A percentile compares a stretch with the other conserved stretches of the same genome.
Conservation (phyloP, 2,888 invertebrate species). For the Sphaerophoria taeniata region DNA sequence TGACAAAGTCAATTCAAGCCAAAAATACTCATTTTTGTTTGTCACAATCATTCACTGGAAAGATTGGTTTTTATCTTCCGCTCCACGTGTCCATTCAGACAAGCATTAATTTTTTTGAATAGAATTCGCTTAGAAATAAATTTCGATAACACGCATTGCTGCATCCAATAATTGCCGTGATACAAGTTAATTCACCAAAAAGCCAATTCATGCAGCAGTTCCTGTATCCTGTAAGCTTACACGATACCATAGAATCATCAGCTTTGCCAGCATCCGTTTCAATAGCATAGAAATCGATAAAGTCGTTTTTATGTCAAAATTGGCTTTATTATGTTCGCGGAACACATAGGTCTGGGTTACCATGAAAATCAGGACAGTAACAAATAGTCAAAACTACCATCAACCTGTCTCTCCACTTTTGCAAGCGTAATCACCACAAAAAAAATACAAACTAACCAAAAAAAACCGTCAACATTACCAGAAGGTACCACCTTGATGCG, state of each 20-base stretch:
- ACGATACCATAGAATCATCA: not conserved
- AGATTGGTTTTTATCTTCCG: not conserved
- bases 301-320: too few relatives aligned
- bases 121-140: slow-evolving; percentile 16
- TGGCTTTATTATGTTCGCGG: too few relatives aligned
- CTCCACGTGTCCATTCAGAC: slow-evolving; percentile 33
- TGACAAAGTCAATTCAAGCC: too few relatives aligned
- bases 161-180: slow-evolving; percentile 42
- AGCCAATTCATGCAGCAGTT: slow-evolving; percentile 14
- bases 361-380: too few relatives aligned
- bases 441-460: slow-evolving; percentile 2
- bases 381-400: not conserved
- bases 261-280: slow-evolving; percentile 28
- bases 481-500: not conserved
- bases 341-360: too few relatives aligned
- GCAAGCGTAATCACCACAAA: not conserved
- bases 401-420: not conserved
- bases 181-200: slow-evolving; percentile 4
- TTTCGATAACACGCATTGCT: slow-evolving; percentile 50
- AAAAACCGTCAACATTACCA: slow-evolving; percentile 7
- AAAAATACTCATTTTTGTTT: too few relatives aligned
- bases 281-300: not conserved
- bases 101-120: slow-evolving; percentile 41
- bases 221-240: not conserved
- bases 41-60: too few relatives aligned